Evolutionary conservation across 2,113 vertebrate genomes (phyloP).

Genomic region (Arenaria interpres): DNA sequence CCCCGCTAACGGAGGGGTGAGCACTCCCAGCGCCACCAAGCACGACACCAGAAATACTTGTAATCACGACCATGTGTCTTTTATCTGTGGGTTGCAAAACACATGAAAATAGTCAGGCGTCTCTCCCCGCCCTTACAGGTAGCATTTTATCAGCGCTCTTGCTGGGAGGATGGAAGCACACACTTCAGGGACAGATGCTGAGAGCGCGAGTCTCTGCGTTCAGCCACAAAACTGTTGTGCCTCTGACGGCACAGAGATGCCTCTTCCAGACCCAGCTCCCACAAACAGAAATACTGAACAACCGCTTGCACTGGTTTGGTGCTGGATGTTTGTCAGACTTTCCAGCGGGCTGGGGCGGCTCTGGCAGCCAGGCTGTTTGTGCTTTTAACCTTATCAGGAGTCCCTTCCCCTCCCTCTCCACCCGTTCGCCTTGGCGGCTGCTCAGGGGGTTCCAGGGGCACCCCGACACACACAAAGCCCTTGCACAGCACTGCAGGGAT

Average conservation of each 20-base stretch:
- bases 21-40: background rate
- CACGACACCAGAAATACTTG: background rate
- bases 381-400: background rate
- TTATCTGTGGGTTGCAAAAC: background rate
- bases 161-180: background rate
- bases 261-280: background rate
- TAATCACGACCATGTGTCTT: background rate
- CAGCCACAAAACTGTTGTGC: accelerated
- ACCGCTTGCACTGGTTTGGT: accelerated
- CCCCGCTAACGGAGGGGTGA: background rate
- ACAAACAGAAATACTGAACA: background rate
- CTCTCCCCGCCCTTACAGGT: background rate
- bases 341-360: background rate
- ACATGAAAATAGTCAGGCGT: background rate
- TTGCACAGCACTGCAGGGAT: accelerated
- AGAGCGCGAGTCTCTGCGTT: background rate
- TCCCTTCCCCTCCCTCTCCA: background rate
- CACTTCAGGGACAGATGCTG: background rate
- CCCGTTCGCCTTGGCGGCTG: background rate
- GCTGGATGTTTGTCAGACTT: background rate
- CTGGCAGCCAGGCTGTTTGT: background rate
- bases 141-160: background rate
- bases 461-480: background rate
- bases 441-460: background rate
- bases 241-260: background rate